Base-by-base conservation (phyloP, 2,113 vertebrate genomes). In the Gila orcuttii region DNA sequence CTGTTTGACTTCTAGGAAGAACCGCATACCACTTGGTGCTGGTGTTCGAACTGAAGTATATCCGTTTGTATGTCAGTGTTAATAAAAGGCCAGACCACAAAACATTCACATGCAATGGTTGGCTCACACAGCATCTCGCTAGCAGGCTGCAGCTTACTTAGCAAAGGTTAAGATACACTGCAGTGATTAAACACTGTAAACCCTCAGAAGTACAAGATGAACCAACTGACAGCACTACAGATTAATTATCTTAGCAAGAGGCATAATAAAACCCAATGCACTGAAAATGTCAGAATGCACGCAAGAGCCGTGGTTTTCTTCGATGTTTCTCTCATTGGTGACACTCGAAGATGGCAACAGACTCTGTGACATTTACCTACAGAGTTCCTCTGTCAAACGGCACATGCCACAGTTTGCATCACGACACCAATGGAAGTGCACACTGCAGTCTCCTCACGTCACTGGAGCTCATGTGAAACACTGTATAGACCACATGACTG, bases 1-100 rank as follows among this genome's bases (percentile, higher is more conserved):
- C 28, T 86, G 15, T 73, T 45, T 39, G 52, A 92, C 90, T 95
- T 95, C 94, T 94, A 95, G 93, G 95, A 95, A 95, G 93, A 95
- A 95, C 95, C 93, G 90, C 94, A 94, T 50, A 91, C 77, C 77
- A 78, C 64, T 60, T 47, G 59, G 76, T 71, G 73, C 71, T 78
- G 86, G 84, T 57, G 68, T 28, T 33, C 68, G 36, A 89, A 83
- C 87, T 90, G 60, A 6, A 85, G 90, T 90, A 93, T 90, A 94
- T 93, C 93, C 92, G 93, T 87, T 87, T 87, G 62, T 59, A 25
- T 87, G 85, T 85, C 36, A 47, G 86, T 81, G 81, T 92, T 92
- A 93, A 92, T 94, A 92, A 91, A 92, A 93, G 90, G 87, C 91
- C 75, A 36, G 64, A 87, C 93, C 93, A 88, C 93, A 94, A 42